Conservation (phyloP, 2,888 invertebrate species). For the Stenchaetothrips biformis region DNA sequence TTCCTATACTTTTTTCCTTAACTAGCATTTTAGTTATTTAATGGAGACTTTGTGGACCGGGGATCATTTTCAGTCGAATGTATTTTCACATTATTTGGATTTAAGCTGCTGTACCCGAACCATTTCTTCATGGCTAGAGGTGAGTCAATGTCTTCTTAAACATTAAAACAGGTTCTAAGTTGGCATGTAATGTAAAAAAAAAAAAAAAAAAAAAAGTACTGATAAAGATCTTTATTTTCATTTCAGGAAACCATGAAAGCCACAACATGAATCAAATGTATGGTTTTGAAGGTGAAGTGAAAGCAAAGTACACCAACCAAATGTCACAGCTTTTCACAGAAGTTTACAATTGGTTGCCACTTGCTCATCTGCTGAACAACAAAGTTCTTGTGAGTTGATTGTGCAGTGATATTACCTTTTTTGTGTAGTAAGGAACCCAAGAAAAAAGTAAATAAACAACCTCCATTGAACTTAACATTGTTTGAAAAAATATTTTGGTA, state of each 20-base stretch:
- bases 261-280: constrained; percentile 99
- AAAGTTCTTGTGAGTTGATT: constrained; percentile 60
- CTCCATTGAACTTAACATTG: no score
- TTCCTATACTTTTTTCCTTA: constrained; percentile 8
- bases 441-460: background rate
- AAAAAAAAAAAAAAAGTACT: background rate
- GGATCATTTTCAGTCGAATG: constrained; percentile 99
- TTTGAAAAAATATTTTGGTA: constrained; percentile 20
- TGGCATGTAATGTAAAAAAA: background rate
- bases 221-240: background rate
- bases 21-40: constrained; percentile 65
- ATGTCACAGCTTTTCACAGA: constrained; percentile 98
- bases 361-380: constrained; percentile 90
- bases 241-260: constrained; percentile 93
- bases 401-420: background rate
- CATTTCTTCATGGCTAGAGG: constrained; percentile 98
- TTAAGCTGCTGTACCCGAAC: constrained; percentile 91
- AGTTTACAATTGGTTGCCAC: constrained; percentile 95
- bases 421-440: no score
- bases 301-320: constrained; percentile 86
- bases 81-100: constrained; percentile 94
- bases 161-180: no score
- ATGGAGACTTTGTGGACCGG: constrained; percentile 98
- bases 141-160: constrained; percentile 46
- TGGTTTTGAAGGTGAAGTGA: constrained; percentile 98